Percentiles rank a stretch among this genome's conserved stretches.
phyloP scores from a whole-genome alignment of 2,888 invertebrate genomes.

The Altica lythri region DNA sequence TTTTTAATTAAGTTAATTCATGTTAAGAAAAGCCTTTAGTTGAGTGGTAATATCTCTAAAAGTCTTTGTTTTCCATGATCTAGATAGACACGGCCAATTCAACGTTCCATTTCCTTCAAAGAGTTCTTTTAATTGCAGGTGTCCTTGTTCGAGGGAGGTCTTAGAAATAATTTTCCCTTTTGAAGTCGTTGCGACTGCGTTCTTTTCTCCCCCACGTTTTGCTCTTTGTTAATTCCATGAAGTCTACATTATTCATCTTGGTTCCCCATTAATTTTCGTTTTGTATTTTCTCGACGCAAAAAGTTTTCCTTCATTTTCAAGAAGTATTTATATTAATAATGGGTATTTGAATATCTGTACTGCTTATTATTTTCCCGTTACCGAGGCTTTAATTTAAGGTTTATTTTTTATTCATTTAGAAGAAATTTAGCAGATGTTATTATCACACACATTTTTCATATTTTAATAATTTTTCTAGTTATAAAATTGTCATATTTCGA shows the following conservation, averaged over 20 bases:
- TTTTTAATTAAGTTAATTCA: too few relatives aligned
- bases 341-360: constrained; percentile 27
- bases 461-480: too few relatives aligned
- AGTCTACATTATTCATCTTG: constrained; percentile 47
- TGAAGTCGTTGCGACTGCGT: constrained; percentile 29
- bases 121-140: constrained; percentile 27
- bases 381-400: constrained; percentile 26
- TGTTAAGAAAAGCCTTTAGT: too few relatives aligned
- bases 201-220: constrained; percentile 40
- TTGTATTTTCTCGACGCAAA: constrained; percentile 40
- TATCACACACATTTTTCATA: too few relatives aligned
- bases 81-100: constrained; percentile 8
- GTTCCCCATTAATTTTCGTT: constrained; percentile 50
- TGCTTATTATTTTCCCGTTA: constrained; percentile 26
- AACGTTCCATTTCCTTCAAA: constrained; percentile 21
- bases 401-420: too few relatives aligned
- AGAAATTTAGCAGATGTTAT: too few relatives aligned
- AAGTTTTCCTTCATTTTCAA: constrained; percentile 30
- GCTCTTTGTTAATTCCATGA: constrained; percentile 48
- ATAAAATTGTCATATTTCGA: too few relatives aligned
- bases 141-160: constrained; percentile 23
- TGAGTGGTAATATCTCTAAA: too few relatives aligned
- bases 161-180: constrained; percentile 29
- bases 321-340: constrained; percentile 30
- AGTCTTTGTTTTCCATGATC: constrained; percentile 12